Evolutionary conservation across 35 echinoderm and acorn worm genomes (phyloP).

Genomic region (Amphiura filiformis): DNA sequence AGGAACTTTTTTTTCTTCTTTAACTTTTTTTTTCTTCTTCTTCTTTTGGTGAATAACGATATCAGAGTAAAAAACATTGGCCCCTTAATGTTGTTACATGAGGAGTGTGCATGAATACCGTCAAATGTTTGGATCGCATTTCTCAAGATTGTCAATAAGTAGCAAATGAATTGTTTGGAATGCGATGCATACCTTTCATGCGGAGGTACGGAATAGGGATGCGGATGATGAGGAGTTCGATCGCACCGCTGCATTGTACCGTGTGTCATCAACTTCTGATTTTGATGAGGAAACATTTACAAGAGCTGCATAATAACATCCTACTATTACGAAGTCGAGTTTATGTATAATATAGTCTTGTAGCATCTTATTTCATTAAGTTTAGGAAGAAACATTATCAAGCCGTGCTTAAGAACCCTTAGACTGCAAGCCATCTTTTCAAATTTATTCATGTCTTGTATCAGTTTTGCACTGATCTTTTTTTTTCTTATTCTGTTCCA

Average conservation of each 20-base stretch:
- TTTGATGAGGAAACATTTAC: too few relatives aligned
- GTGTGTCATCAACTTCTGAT: not conserved
- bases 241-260: not conserved
- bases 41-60: not conserved
- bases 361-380: too few relatives aligned
- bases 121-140: conserved; percentile 3
- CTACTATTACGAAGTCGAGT: too few relatives aligned
- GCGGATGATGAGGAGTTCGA: not conserved
- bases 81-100: conserved; percentile 6
- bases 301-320: not conserved
- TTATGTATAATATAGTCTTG: too few relatives aligned
- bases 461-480: too few relatives aligned
- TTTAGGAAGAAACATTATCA: too few relatives aligned
- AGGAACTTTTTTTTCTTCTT: not conserved
- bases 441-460: too few relatives aligned
- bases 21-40: not conserved
- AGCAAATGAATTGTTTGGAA: not conserved
- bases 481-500: too few relatives aligned
- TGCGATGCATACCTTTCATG: not conserved
- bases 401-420: too few relatives aligned
- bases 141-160: not conserved
- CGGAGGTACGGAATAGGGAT: not conserved
- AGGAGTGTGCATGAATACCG: conserved; percentile 5
- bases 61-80: not conserved
- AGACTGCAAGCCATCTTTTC: too few relatives aligned